Evolutionary conservation across 2,888 invertebrate species (phyloP).

Genomic region (Tridacna gigas): DNA sequence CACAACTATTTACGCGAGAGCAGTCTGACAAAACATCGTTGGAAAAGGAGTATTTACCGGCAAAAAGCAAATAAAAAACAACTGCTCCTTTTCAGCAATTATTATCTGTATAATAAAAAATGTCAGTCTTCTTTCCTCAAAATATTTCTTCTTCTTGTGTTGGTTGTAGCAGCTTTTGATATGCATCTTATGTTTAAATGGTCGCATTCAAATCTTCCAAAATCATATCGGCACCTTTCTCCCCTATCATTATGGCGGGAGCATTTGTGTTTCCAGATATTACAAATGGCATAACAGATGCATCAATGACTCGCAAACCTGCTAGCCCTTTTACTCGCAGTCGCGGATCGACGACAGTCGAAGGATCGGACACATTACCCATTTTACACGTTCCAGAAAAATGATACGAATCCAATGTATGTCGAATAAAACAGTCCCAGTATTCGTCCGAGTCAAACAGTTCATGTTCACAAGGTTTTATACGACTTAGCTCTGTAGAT

Average conservation of each 20-base stretch:
- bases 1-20: too few species aligned
- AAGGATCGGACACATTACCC: slow-evolving; percentile 8
- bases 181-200: too few species aligned
- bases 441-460: neutral
- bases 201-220: neutral
- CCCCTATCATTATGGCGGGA: slow-evolving; percentile 9
- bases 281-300: slow-evolving; percentile 8
- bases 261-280: slow-evolving; percentile 11
- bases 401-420: neutral
- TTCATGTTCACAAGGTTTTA: neutral
- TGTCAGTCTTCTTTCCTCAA: too few species aligned
- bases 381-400: slow-evolving; percentile 8
- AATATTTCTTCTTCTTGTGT: too few species aligned
- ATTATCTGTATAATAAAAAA: too few species aligned
- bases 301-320: slow-evolving; percentile 11
- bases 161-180: too few species aligned
- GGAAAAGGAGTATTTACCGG: too few species aligned
- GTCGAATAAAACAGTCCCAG: slow-evolving; percentile 12
- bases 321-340: neutral
- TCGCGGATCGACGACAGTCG: slow-evolving; percentile 1
- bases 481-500: neutral
- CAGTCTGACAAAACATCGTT: too few species aligned
- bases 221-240: slow-evolving; percentile 11
- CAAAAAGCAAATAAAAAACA: too few species aligned
- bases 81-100: too few species aligned